These are phyloP conservation scores for Chascanopsetta lugubris DNA, from an alignment of 2,113 vertebrate species.

Conservation along the genomic window DNA sequence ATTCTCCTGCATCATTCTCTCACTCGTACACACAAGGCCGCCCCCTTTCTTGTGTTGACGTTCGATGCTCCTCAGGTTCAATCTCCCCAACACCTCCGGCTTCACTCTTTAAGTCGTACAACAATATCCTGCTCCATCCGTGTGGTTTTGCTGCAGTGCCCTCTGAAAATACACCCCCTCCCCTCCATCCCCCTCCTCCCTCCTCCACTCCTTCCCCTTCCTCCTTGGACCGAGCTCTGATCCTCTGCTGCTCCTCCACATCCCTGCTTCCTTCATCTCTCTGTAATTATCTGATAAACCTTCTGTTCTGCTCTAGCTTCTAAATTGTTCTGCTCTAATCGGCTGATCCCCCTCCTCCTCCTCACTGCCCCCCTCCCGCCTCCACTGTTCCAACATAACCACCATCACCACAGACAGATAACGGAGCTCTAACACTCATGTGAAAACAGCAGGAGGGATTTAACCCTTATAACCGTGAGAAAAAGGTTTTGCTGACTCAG, in stretches of 20 bases:
- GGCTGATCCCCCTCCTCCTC: background rate
- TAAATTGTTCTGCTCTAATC: constrained; percentile 16
- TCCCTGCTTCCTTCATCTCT: background rate
- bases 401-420: too few species aligned
- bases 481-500: too few species aligned
- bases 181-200: too few species aligned
- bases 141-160: background rate
- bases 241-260: constrained; percentile 1
- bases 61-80: too few species aligned
- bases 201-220: too few species aligned
- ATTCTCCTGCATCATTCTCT: background rate
- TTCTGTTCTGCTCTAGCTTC: background rate
- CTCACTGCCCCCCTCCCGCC: background rate
- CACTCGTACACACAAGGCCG: background rate
- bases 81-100: too few species aligned
- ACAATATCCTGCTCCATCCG: too few species aligned
- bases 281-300: constrained; percentile 27
- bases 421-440: too few species aligned
- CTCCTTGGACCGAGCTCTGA: background rate
- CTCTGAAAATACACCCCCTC: background rate
- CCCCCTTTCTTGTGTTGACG: too few species aligned
- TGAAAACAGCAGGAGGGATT: too few species aligned
- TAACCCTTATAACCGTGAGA: too few species aligned
- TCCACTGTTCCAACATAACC: background rate
- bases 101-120: too few species aligned